These are phyloP conservation scores for Epistrophe grossulariae DNA, from an alignment of 2,888 invertebrate species.

Conservation along the genomic window DNA sequence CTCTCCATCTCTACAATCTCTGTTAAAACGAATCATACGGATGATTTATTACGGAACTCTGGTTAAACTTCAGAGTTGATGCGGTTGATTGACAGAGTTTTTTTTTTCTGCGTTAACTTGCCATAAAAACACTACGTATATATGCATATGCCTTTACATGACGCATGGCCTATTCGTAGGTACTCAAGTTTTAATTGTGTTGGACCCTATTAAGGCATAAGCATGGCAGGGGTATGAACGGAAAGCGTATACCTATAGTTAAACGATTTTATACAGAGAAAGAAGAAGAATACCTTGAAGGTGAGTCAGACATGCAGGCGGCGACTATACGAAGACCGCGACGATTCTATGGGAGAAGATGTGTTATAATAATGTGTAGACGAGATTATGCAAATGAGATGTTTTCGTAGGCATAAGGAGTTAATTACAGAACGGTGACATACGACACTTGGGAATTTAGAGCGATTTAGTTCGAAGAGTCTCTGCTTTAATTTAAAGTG, in stretches of 20 bases:
- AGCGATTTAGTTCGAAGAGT: conserved; percentile 35
- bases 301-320: conserved; percentile 72
- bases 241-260: conserved; percentile 2
- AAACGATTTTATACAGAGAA: conserved; percentile 12
- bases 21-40: conserved; percentile 59
- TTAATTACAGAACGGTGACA: conserved; percentile 65
- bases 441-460: conserved; percentile 56
- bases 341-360: conserved; percentile 11
- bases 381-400: conserved; percentile 64
- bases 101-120: neutral
- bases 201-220: neutral
- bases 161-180: conserved; percentile 34
- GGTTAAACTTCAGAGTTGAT: conserved; percentile 33
- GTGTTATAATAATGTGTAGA: conserved; percentile 26
- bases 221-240: neutral
- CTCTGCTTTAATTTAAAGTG: neutral
- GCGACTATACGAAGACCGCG: neutral
- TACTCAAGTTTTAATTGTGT: neutral
- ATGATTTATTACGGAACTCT: conserved; percentile 65
- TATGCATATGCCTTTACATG: conserved; percentile 19
- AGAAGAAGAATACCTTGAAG: conserved; percentile 57
- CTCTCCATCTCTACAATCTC: neutral
- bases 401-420: conserved; percentile 30
- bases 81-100: conserved; percentile 24
- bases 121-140: conserved; percentile 22